Percentiles rank a stretch among this genome's conserved stretches.
phyloP scores from a whole-genome alignment of 2,797 vertebrate genomes.

The Tragopan temminckii region DNA sequence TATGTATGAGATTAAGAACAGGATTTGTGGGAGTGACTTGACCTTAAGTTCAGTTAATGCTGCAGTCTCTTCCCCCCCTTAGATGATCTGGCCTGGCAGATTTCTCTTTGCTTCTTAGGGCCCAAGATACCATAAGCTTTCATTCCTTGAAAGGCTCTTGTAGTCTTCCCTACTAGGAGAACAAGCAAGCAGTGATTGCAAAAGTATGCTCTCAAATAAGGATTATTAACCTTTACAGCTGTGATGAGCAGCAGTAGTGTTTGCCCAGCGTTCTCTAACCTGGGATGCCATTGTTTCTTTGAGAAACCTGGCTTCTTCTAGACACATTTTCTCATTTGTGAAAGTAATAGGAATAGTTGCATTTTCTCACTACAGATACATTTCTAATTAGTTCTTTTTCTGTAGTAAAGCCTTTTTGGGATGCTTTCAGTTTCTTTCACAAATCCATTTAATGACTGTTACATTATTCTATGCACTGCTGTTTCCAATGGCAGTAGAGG shows the following conservation, averaged over 20 bases:
- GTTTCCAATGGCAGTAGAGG: background rate
- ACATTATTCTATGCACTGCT: background rate
- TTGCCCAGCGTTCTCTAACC: background rate
- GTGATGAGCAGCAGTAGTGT: background rate
- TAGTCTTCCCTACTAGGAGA: background rate
- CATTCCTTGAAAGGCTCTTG: background rate
- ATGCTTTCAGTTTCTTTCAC: background rate
- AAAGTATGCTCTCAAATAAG: background rate
- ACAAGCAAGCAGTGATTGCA: background rate
- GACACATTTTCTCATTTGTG: background rate
- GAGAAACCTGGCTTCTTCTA: background rate
- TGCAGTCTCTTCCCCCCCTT: background rate
- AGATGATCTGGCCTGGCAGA: constrained; percentile 27
- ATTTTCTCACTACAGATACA: background rate
- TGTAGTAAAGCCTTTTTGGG: background rate
- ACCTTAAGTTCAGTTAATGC: constrained; percentile 44
- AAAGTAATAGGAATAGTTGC: background rate
- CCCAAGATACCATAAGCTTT: background rate
- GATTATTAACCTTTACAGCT: background rate
- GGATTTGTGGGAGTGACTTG: constrained; percentile 44
- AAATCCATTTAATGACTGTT: background rate
- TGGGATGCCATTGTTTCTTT: background rate
- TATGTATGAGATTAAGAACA: constrained; percentile 31
- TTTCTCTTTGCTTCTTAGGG: constrained; percentile 36
- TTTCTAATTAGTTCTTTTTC: background rate